Evolutionary conservation across 2,888 invertebrate genomes (phyloP).

Genomic region (Oscheius myriophilus): DNA sequence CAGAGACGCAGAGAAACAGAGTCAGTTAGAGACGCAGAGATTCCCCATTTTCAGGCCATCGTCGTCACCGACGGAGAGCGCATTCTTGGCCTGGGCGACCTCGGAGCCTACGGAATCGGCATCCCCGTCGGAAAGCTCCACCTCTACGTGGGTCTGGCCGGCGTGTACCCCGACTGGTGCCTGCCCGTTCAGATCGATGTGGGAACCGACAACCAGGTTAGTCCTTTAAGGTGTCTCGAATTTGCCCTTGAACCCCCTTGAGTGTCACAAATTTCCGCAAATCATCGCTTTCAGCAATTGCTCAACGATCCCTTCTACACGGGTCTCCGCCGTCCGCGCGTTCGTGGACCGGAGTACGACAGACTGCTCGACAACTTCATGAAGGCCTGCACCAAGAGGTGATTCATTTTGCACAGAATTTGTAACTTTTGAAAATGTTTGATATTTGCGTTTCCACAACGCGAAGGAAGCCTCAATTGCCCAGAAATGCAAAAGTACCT

Average conservation of each 20-base stretch:
- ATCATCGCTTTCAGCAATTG: slow-evolving; percentile 78
- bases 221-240: too few species aligned
- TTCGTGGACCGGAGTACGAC: slow-evolving; percentile 86
- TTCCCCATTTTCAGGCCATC: slow-evolving; percentile 76
- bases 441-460: too few species aligned
- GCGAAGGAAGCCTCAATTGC: too few species aligned
- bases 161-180: slow-evolving; percentile 90
- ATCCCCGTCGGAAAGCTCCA: slow-evolving; percentile 97
- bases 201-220: slow-evolving; percentile 71
- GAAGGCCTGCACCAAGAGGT: slow-evolving; percentile 71
- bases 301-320: slow-evolving; percentile 93
- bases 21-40: too few species aligned
- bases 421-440: too few species aligned
- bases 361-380: slow-evolving; percentile 92
- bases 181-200: slow-evolving; percentile 91
- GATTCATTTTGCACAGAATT: not conserved
- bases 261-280: too few species aligned
- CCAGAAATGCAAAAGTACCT: too few species aligned
- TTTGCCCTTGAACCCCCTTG: too few species aligned
- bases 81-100: slow-evolving; percentile 94
- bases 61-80: slow-evolving; percentile 98
- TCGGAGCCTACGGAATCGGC: slow-evolving; percentile 88
- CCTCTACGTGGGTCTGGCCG: slow-evolving; percentile 94
- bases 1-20: too few species aligned
- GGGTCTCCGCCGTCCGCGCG: slow-evolving; percentile 86